Evolutionary conservation across 2,113 vertebrate species (phyloP).

Genomic region (Thermophis baileyi): DNA sequence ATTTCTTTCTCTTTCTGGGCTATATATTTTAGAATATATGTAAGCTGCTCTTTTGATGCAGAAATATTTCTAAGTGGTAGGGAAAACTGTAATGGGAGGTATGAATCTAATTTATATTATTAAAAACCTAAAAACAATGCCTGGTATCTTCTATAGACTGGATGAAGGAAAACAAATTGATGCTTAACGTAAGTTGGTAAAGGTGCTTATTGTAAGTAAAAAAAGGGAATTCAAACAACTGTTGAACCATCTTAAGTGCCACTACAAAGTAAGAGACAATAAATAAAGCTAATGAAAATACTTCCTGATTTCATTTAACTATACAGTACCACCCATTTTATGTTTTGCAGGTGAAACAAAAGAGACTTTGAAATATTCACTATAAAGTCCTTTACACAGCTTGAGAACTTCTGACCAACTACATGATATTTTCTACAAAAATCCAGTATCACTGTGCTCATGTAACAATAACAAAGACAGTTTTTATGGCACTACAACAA

Average conservation of each 20-base stretch:
- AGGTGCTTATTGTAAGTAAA: background rate
- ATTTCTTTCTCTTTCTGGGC: background rate
- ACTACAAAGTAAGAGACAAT: background rate
- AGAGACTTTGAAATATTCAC: background rate
- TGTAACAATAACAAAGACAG: background rate
- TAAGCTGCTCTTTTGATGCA: background rate
- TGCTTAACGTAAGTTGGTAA: background rate
- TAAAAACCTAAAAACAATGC: background rate
- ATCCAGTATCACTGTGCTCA: background rate
- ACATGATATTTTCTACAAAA: background rate
- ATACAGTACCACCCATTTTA: background rate
- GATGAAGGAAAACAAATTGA: background rate
- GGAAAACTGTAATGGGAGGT: background rate
- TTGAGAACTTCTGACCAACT: background rate
- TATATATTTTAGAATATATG: background rate
- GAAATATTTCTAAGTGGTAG: background rate
- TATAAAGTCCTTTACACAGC: background rate
- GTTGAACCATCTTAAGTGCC: background rate
- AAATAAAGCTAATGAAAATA: background rate
- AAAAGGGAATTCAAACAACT: background rate
- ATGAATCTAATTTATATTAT: background rate
- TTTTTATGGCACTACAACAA: background rate
- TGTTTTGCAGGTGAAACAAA: background rate
- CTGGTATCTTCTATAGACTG: background rate
- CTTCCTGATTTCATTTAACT: background rate